Evolutionary conservation across 1,140 invertebrate genomes (phyloP).

Genomic region (Cotesia vestalis): DNA sequence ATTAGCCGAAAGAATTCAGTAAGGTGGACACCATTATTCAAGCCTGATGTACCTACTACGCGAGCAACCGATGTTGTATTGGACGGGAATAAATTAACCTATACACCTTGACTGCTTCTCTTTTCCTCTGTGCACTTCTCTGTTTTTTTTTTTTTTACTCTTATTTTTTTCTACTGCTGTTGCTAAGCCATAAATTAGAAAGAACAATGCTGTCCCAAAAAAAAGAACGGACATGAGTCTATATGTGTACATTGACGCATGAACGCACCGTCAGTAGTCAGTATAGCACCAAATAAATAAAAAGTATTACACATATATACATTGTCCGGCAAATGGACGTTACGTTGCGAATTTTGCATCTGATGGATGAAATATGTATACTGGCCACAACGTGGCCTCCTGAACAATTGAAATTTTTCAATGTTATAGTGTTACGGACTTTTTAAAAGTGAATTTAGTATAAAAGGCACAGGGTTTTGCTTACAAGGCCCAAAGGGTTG

Average conservation of each 20-base stretch:
- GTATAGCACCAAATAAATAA: neutral
- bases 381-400: conserved; percentile 45
- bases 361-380: conserved; percentile 51
- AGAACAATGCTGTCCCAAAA: conserved; percentile 52
- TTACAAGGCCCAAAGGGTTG: conserved; percentile 39
- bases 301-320: conserved; percentile 23
- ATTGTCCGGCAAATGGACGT: conserved; percentile 35
- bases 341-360: conserved; percentile 45
- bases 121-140: neutral
- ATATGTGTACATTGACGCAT: neutral
- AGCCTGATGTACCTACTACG: conserved; percentile 44
- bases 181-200: conserved; percentile 56
- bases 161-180: conserved; percentile 19
- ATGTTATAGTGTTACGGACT: conserved; percentile 19
- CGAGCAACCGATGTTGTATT: conserved; percentile 23
- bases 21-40: conserved; percentile 55
- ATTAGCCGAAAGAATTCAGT: conserved; percentile 58
- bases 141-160: conserved; percentile 3
- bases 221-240: conserved; percentile 12
- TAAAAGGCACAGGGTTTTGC: conserved; percentile 10
- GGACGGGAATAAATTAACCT: conserved; percentile 40
- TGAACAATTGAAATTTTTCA: conserved; percentile 55
- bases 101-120: neutral
- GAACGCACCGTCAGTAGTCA: neutral
- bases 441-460: neutral